Base-by-base conservation (phyloP, 2,797 vertebrate genomes). In the Brachymystax lenok region DNA sequence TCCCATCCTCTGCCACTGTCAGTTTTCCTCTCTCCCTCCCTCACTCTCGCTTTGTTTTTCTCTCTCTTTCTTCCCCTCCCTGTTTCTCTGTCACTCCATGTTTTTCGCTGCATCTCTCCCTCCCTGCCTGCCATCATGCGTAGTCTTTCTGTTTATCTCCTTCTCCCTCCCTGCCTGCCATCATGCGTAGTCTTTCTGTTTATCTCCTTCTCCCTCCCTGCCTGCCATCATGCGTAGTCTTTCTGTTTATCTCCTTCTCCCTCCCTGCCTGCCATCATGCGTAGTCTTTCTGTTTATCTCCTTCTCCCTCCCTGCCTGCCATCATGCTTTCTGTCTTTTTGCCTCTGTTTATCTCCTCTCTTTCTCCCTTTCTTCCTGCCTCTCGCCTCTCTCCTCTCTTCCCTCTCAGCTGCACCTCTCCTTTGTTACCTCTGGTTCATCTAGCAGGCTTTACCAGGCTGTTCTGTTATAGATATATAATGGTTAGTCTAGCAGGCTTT, bases 381-480 rank as follows among this genome's bases (percentile, higher is more conserved):
- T 10, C 24, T 24, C 24, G 3, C 14, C 5, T 10, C 24, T 13
- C 63, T 64, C 71, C 40, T 30, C 16, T 33, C 16, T 40, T 30
- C 74, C 74, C 77, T 75, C 83, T 77, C 82, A 75, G 71, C 79
- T 85, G 78, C 81, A 82, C 68, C 13, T 73, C 86, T 86, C 82
- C 85, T 92, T 92, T 92, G 90, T 93, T 89, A 77, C 79, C 74
- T 88, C 79, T 83, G 85, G 35, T 83, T 80, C 74, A 81, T 86
- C 86, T 79, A 77, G 78, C 75, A 69, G 54, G 16, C 5, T 5
- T 59, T 6, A 59, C 1, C n/a, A 8, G 81, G 80, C 80, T 83
- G 76, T 71, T 24, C 77, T 75, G n/a, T 82, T 75, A 75, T 40
- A 40, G 6, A 7, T 40, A 40, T 40, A 40, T 6, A 7, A 40